Base-by-base conservation (phyloP, 2,113 vertebrate species). In the Laterallus jamaicensis region DNA sequence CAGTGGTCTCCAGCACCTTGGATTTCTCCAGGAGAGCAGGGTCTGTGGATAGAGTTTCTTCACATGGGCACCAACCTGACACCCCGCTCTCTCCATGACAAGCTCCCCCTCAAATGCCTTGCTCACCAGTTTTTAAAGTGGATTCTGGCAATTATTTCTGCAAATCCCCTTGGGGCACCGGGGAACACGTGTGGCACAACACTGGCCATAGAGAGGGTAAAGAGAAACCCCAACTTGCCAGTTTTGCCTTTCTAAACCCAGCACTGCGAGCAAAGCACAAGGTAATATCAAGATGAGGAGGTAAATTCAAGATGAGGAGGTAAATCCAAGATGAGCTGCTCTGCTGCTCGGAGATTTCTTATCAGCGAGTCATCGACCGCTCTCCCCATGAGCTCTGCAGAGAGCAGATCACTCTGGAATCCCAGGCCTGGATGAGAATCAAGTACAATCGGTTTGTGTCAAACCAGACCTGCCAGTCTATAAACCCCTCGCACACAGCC, bases 1-100 rank as follows among this genome's bases (percentile, higher is more conserved):
- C 0, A 0, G 5, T 25, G 19, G 28, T 35, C 74, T 71, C 5
- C 0, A 56, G 24, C 0, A 0, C 40, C 37, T 37, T 0, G 0
- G 4, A 5, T 2, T 85, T 20, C 25, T 31, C 70, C 71, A 28
- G 2, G 37, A 16, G 29, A 50, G 55, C 40, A 44, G 77, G 32
- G 71, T 70, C 63, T 3, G 2, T 1, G 15, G 0, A 2, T 1
- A 10, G 62, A 5, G 50, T 39, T 82, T 39, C 73, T 25, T 64
- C 82, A 56, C 1, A 0, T 1, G 67, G 75, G 35, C 35, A 35
- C 54, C 35, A 3, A 35, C 14, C 15, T 6, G 16, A 44, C 29
- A 49, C 19, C 13, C 32, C 0, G 3, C 47, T 75, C 82, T 44
- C 3, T 4, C 50, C 82, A 42, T 32, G n/a, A 8, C 7, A 9